These are phyloP conservation scores for Spilogale gracilis DNA, from an alignment of 2,113 vertebrate genomes.

Conservation along the genomic window DNA sequence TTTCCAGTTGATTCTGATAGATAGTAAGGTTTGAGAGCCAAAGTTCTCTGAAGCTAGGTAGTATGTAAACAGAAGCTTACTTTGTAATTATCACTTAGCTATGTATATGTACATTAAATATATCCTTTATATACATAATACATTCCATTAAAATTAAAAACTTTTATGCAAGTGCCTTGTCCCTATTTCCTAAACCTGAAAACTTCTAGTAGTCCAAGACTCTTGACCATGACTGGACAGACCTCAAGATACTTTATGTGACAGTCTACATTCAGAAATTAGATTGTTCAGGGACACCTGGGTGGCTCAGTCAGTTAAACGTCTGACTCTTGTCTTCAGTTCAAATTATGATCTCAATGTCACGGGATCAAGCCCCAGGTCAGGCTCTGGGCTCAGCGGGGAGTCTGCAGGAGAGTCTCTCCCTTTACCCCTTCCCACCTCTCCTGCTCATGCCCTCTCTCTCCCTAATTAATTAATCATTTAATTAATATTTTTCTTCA, in stretches of 20 bases:
- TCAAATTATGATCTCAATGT: neutral
- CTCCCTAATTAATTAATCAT: neutral
- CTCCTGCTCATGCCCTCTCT: neutral
- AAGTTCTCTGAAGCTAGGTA: neutral
- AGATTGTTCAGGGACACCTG: neutral
- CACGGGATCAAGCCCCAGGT: neutral
- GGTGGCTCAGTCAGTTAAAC: neutral
- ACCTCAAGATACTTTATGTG: neutral
- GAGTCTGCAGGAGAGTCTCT: neutral
- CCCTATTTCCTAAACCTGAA: neutral
- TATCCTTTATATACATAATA: neutral
- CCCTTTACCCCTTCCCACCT: neutral
- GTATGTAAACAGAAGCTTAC: neutral
- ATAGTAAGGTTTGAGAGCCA: neutral
- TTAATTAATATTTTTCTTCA: neutral
- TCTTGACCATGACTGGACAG: neutral
- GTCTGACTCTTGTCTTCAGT: neutral
- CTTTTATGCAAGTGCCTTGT: neutral
- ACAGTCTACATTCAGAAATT: neutral
- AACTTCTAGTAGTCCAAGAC: neutral
- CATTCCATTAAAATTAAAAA: neutral
- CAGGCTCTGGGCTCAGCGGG: neutral
- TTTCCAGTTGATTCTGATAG: constrained; percentile 21
- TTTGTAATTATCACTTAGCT: constrained; percentile 15
- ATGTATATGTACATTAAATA: neutral